Evolutionary conservation across 2,888 invertebrate species (phyloP).

Genomic region (Cetonia aurata): DNA sequence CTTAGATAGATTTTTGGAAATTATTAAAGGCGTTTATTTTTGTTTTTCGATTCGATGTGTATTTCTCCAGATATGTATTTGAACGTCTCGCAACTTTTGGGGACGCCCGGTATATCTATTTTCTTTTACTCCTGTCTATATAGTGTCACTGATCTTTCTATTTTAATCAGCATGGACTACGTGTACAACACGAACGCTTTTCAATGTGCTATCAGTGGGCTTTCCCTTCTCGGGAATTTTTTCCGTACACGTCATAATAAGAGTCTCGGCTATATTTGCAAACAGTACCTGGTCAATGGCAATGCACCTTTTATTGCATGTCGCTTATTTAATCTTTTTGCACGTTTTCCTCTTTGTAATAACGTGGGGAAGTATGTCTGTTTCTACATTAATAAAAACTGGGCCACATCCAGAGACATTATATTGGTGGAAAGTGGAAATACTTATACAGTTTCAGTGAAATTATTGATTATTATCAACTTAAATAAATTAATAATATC

Average conservation of each 20-base stretch:
- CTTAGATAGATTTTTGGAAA: too few species aligned
- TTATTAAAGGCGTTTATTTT: too few species aligned
- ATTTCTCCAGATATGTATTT: too few species aligned
- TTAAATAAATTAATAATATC: too few species aligned
- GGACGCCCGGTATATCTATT: too few species aligned
- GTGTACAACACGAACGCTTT: background rate
- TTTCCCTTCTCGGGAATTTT: slow-evolving; percentile 15
- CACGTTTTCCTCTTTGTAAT: background rate
- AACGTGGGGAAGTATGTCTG: background rate
- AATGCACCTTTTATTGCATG: background rate
- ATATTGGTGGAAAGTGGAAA: background rate
- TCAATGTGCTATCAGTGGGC: slow-evolving; percentile 1
- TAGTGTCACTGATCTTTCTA: background rate
- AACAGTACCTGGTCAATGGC: slow-evolving; percentile 10
- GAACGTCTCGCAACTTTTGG: too few species aligned
- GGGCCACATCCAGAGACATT: background rate
- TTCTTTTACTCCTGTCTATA: too few species aligned
- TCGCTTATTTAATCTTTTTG: slow-evolving; percentile 2
- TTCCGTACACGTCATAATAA: slow-evolving; percentile 1
- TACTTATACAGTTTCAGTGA: background rate
- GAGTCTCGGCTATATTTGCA: background rate
- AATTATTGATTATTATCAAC: too few species aligned
- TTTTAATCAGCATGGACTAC: background rate
- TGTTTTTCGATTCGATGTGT: too few species aligned
- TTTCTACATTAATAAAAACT: background rate